Conservation (phyloP, 2,797 vertebrate genomes). For the Masticophis lateralis region DNA sequence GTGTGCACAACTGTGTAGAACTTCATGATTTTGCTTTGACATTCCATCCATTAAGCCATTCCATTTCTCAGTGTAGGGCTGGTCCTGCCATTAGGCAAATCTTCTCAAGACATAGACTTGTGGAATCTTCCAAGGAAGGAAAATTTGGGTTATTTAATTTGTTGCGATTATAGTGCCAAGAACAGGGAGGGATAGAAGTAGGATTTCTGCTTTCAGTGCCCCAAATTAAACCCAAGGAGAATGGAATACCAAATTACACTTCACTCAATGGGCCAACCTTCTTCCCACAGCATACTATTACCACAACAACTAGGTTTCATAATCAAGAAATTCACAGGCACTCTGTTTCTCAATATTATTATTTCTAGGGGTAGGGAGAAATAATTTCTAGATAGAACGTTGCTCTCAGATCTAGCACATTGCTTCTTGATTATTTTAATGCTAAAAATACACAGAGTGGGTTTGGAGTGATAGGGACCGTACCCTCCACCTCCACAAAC, state of each 20-base stretch:
- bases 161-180: neutral
- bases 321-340: constrained; percentile 63
- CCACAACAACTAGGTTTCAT: constrained; percentile 43
- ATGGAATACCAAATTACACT: neutral
- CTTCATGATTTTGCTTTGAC: neutral
- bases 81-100: neutral
- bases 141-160: neutral
- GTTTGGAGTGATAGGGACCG: constrained; percentile 68
- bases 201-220: neutral
- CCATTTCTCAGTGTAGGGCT: neutral
- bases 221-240: neutral
- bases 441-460: constrained; percentile 71
- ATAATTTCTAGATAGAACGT: constrained; percentile 67
- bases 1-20: neutral
- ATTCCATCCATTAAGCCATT: neutral
- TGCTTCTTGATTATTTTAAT: constrained; percentile 71
- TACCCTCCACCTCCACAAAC: constrained; percentile 72
- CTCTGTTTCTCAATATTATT: constrained; percentile 64
- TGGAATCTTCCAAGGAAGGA: neutral
- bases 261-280: neutral
- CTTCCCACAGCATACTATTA: constrained; percentile 45
- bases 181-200: neutral
- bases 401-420: constrained; percentile 62
- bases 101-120: neutral
- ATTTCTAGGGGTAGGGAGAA: constrained; percentile 43